Percentiles rank a stretch among this genome's conserved stretches.
Conservation (phyloP, 2,888 invertebrate genomes). For the Synergus japonicus region DNA sequence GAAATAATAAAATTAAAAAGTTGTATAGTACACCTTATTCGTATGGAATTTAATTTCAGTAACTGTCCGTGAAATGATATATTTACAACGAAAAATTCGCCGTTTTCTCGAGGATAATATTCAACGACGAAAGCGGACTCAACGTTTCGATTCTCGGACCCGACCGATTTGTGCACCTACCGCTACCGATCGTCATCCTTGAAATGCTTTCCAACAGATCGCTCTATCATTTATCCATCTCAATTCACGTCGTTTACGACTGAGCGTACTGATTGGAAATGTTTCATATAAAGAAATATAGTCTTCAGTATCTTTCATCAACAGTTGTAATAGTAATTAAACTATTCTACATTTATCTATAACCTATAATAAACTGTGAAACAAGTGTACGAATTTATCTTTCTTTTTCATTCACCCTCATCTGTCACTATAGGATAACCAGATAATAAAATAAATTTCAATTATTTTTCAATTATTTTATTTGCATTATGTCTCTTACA, state of each 20-base stretch:
- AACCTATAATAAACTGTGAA: constrained; percentile 78
- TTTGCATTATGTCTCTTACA: not conserved
- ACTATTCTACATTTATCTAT: constrained; percentile 78
- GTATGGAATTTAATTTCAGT: constrained; percentile 71
- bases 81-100: constrained; percentile 75
- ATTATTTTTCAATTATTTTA: not conserved
- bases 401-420: constrained; percentile 45
- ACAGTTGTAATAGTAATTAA: constrained; percentile 77
- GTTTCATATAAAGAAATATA: constrained; percentile 65
- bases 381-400: constrained; percentile 71
- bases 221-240: not conserved
- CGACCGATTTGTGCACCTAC: constrained; percentile 47
- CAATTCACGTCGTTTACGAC: constrained; percentile 4
- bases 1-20: constrained; percentile 72
- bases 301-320: constrained; percentile 76
- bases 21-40: constrained; percentile 75
- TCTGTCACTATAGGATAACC: not conserved
- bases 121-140: constrained; percentile 67
- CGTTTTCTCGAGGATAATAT: constrained; percentile 67
- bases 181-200: constrained; percentile 59
- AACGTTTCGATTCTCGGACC: constrained; percentile 63
- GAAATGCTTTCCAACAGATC: constrained; percentile 62
- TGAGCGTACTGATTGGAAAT: constrained; percentile 53
- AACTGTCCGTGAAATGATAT: constrained; percentile 71
- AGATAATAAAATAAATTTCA: not conserved